Conservation (phyloP, 2,113 vertebrate species). For the Craseonycteris thonglongyai region DNA sequence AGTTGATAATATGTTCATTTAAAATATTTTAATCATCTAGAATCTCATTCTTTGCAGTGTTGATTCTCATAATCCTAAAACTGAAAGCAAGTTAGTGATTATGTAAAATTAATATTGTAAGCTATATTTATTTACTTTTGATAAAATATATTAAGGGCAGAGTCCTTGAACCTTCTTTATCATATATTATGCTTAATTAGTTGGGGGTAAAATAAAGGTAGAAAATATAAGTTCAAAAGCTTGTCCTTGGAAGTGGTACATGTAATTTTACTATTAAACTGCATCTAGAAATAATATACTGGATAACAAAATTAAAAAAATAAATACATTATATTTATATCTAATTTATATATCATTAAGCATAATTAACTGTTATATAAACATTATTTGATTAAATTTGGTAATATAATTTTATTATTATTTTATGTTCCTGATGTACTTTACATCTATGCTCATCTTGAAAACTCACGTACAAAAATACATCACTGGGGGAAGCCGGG, state of each 20-base stretch:
- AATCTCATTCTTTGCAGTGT: background rate
- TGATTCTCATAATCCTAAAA: background rate
- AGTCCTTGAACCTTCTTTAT: background rate
- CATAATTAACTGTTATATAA: background rate
- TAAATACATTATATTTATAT: background rate
- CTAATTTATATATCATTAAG: background rate
- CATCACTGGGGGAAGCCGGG: too few species aligned
- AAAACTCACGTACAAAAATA: background rate
- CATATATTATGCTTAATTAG: background rate
- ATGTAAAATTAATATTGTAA: background rate
- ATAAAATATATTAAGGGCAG: background rate
- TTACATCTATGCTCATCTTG: background rate
- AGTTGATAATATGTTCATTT: background rate
- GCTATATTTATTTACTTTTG: background rate
- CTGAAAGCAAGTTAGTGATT: background rate
- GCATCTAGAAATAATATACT: background rate
- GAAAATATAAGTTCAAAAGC: background rate
- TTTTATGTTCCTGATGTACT: background rate
- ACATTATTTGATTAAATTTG: background rate
- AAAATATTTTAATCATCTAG: background rate
- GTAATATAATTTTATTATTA: background rate
- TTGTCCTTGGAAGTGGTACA: background rate
- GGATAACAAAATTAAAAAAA: background rate
- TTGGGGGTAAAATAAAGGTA: background rate
- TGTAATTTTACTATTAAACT: background rate